Evolutionary conservation across 1,140 invertebrate species (phyloP).

Genomic region (Megalonaias nervosa): DNA sequence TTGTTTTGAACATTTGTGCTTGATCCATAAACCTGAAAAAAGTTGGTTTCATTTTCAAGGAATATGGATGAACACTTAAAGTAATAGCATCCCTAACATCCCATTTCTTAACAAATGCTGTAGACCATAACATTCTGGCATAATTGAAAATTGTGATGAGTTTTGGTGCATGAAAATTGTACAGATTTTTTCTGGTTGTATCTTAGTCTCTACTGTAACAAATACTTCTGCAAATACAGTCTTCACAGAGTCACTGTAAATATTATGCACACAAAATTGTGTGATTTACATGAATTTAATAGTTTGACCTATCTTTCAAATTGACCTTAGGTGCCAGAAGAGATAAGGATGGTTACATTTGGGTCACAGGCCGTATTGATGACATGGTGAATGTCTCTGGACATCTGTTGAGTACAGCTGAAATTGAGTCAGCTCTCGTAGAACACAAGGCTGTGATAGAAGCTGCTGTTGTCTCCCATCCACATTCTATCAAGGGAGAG

Average conservation of each 20-base stretch:
- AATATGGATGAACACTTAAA: too few relatives aligned
- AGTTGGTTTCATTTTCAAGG: too few relatives aligned
- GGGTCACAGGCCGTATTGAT: constrained; percentile 97
- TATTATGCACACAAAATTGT: background rate
- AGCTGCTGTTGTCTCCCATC: constrained; percentile 94
- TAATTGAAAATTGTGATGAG: too few relatives aligned
- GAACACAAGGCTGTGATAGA: constrained; percentile 82
- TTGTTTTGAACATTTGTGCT: too few relatives aligned
- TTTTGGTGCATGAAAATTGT: too few relatives aligned
- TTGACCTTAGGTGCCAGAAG: constrained; percentile 80
- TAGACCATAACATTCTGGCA: too few relatives aligned
- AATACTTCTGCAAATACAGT: background rate
- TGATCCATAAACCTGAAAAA: too few relatives aligned
- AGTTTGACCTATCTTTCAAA: constrained; percentile 15
- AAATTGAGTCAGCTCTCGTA: constrained; percentile 90
- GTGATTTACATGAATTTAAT: background rate
- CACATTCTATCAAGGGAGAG: constrained; percentile 95
- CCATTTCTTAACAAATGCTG: too few relatives aligned
- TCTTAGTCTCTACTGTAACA: background rate
- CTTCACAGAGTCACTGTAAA: too few relatives aligned
- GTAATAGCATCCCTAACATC: too few relatives aligned
- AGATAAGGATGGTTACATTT: constrained; percentile 95
- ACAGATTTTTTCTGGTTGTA: background rate
- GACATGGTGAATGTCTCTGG: constrained; percentile 99
- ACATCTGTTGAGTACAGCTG: constrained; percentile 96